These are phyloP conservation scores for Pandemis cinnamomeana DNA, from an alignment of 2,888 invertebrate genomes.

Conservation along the genomic window DNA sequence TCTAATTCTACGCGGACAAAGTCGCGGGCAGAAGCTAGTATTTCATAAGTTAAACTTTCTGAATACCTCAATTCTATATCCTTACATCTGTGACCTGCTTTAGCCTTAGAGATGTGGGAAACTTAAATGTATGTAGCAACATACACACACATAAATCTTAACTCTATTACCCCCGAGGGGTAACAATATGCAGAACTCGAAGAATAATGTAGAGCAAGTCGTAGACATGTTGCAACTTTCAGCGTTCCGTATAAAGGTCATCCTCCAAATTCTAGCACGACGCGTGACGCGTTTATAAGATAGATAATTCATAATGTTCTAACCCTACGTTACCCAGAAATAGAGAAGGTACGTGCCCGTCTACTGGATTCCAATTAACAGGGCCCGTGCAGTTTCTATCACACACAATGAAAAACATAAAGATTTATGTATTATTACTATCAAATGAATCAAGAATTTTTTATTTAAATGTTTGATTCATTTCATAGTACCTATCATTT, in stretches of 20 bases:
- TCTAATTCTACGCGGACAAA: no score
- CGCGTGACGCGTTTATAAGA: no score
- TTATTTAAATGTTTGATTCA: no score
- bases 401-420: no score
- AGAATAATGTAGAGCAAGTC: conserved; percentile 28
- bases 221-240: conserved; percentile 27
- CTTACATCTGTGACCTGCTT: conserved; percentile 1
- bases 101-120: conserved; percentile 23
- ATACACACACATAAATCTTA: conserved; percentile 36
- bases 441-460: no score
- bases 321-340: not conserved
- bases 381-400: not conserved
- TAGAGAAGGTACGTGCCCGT: not conserved
- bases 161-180: conserved; percentile 38
- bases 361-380: not conserved
- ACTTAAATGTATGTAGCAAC: conserved; percentile 37
- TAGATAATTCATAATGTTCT: not conserved
- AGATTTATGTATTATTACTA: no score
- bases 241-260: not conserved
- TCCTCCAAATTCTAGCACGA: no score
- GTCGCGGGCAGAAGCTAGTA: no score
- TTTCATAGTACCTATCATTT: no score
- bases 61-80: conserved; percentile 25
- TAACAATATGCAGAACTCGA: conserved; percentile 38
- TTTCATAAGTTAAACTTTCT: not conserved